Conservation (phyloP, 2,888 invertebrate species). For the Adineta ricciae region DNA sequence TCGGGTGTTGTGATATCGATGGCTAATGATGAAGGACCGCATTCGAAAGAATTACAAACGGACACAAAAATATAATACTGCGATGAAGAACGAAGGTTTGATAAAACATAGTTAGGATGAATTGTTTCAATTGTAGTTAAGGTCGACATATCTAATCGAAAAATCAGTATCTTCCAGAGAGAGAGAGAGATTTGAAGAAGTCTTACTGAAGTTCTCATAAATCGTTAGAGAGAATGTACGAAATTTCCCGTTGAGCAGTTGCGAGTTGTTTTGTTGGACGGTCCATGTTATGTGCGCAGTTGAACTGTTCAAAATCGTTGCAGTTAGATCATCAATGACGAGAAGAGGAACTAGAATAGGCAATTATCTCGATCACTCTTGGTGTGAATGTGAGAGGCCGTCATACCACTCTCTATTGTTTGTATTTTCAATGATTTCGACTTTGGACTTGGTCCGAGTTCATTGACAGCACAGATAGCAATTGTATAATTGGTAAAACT, state of each 20-base stretch:
- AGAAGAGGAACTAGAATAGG: background rate
- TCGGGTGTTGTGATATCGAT: background rate
- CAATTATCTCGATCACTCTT: background rate
- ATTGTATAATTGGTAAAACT: background rate
- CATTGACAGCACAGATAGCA: background rate
- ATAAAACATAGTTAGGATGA: background rate
- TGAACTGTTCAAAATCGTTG: background rate
- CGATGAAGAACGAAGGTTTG: background rate
- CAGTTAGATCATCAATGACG: background rate
- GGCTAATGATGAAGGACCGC: background rate
- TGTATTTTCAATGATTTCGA: background rate
- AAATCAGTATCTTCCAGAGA: too few relatives aligned
- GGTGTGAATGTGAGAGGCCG: too few relatives aligned
- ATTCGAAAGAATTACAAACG: background rate
- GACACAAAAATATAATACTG: background rate
- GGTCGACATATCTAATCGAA: background rate
- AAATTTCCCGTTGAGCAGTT: background rate
- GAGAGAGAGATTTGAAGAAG: too few relatives aligned
- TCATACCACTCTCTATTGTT: background rate
- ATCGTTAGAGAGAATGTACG: background rate
- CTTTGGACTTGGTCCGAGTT: background rate
- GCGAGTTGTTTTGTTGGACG: background rate
- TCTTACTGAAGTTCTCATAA: conserved; percentile 7
- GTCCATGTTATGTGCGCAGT: background rate
- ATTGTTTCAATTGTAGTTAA: background rate